These are phyloP conservation scores for Tiliacea aurago DNA, from an alignment of 2,888 invertebrate species.

Conservation along the genomic window DNA sequence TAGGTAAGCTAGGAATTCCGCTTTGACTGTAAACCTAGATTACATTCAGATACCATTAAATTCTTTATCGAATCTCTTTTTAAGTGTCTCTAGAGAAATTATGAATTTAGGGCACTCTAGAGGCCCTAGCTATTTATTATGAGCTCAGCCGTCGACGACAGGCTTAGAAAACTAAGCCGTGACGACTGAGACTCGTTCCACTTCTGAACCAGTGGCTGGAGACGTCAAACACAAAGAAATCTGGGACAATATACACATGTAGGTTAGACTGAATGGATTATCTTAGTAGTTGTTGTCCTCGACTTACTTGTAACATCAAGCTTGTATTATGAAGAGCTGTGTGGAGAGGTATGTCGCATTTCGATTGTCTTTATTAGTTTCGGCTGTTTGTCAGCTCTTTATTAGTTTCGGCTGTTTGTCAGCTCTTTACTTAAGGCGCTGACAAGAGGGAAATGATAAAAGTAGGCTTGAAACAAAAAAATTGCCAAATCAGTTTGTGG, in stretches of 20 bases:
- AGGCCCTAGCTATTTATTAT: constrained; percentile 2
- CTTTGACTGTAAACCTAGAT: constrained; percentile 6
- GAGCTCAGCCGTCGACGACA: not conserved
- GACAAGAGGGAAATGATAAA: no score
- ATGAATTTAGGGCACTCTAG: constrained; percentile 32
- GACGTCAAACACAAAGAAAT: constrained; percentile 42
- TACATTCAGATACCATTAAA: constrained; percentile 16
- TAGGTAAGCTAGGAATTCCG: not conserved
- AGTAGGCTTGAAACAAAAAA: no score
- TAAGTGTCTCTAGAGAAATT: constrained; percentile 39
- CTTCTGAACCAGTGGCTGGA: constrained; percentile 28
- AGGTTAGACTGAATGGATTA: constrained; percentile 32
- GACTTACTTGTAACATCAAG: not conserved
- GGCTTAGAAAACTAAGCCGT: constrained; percentile 35
- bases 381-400: no score
- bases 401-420: no score
- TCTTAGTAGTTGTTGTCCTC: constrained; percentile 7
- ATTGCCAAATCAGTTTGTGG: no score
- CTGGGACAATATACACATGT: constrained; percentile 40
- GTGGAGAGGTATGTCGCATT: no score
- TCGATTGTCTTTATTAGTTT: not conserved
- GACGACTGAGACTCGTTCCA: constrained; percentile 37
- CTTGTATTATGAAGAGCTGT: not conserved
- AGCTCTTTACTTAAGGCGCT: no score
- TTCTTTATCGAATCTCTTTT: constrained; percentile 24